phyloP scores from a whole-genome alignment of 2,888 invertebrate species.

The Epinotia demarniana region DNA sequence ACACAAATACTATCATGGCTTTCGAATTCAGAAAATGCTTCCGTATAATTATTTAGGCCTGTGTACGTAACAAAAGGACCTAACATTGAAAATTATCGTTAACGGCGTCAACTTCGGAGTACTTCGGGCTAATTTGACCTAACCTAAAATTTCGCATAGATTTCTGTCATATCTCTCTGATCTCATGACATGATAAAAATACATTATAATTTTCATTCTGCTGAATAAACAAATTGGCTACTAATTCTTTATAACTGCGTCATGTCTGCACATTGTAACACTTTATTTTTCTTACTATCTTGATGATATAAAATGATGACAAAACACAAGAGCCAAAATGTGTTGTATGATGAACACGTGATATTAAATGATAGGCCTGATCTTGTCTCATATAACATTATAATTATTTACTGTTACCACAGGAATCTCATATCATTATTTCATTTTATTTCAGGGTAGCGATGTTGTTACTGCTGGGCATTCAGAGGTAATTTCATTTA shows the following conservation, averaged over 20 bases:
- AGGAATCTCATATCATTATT: neutral
- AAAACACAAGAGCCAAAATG: constrained; percentile 77
- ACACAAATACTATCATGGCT: constrained; percentile 24
- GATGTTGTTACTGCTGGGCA: neutral
- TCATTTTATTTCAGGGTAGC: constrained; percentile 6
- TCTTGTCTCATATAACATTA: neutral
- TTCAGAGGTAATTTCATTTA: neutral
- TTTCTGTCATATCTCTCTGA: neutral
- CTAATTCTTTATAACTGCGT: too few species aligned
- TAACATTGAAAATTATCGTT: too few species aligned
- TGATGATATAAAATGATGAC: constrained; percentile 63
- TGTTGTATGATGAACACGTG: constrained; percentile 72
- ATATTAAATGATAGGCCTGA: constrained; percentile 76
- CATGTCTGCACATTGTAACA: too few species aligned
- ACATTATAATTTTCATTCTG: too few species aligned
- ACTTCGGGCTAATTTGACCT: neutral
- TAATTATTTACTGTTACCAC: neutral
- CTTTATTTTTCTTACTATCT: too few species aligned
- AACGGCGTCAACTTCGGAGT: neutral
- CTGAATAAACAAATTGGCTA: too few species aligned
- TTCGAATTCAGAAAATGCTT: constrained; percentile 1
- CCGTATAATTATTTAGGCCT: constrained; percentile 30
- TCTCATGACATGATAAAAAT: too few species aligned
- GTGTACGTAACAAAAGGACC: neutral
- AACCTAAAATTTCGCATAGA: constrained; percentile 14